Base-by-base conservation (phyloP, 37 sponge, comb jelly and placozoan genomes). In the Aplysina aerophoba region DNA sequence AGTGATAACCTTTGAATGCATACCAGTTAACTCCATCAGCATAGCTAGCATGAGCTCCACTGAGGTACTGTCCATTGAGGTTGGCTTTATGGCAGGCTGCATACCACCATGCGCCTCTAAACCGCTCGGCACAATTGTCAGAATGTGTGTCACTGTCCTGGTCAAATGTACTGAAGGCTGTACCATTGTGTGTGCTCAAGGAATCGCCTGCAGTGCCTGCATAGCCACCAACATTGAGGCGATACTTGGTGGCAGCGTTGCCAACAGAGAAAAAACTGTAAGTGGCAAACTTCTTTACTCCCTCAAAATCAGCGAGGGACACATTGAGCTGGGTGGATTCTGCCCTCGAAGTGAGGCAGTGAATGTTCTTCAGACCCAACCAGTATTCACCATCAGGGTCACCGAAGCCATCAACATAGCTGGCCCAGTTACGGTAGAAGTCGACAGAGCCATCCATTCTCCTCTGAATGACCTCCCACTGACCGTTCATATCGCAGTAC, bases 391-490 rank as follows among this genome's bases (percentile, higher is more conserved):
- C 53, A 4, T 39, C 24, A 28, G 36, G 79, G 28, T 39, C 50
- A 62, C 82, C 82, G 35, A 81, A 81, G 35, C 82, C 82, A 25
- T 44, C 15, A 28, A 81, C 82, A 61, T 81, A 81, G 82, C 55
- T 59, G 17, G 17, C 64, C 82, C 82, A 81, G n/a, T 14, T 41
- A 6, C 82, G 59, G 14, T 56, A 17, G 25, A 81, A 81, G 34
- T 81, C 13, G 14, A 35, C 82, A 39, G 82, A 81, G n/a, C 82
- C 82, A 81, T 81, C 82, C 64, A 62, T 81, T 81, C 82, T 81
- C 30, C 82, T 59, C 64, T 81, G 82, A 20, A 81, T 35, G 35
- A 59, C 62, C 17, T 20, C 55, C 21, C 38, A 78, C 36, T 25
- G 50, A 11, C 50, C 50, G 8, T 64, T 8, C 66, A 44, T 44